These are phyloP conservation scores for Luperina testacea DNA, from an alignment of 2,888 invertebrate species.

Conservation along the genomic window DNA sequence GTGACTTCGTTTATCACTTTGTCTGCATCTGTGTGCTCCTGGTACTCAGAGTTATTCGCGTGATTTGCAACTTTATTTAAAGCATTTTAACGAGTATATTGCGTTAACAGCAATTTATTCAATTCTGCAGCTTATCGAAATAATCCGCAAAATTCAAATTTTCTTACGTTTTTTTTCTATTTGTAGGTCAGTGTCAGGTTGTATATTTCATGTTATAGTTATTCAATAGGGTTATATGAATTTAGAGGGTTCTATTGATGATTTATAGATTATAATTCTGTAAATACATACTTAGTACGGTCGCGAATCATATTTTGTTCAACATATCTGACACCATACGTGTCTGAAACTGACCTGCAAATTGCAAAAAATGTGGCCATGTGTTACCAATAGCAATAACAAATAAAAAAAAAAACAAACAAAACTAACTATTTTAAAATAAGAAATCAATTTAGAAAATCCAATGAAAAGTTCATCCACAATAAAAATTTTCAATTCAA, in stretches of 20 bases:
- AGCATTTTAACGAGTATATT: neutral
- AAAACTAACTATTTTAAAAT: too few species aligned
- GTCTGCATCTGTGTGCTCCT: slow-evolving; percentile 11
- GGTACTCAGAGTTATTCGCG: slow-evolving; percentile 10
- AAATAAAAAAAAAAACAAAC: neutral
- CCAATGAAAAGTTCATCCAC: too few species aligned
- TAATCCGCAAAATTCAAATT: neutral
- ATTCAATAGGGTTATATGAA: neutral
- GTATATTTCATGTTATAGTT: neutral
- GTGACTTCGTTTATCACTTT: slow-evolving; percentile 36
- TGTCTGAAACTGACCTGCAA: too few species aligned
- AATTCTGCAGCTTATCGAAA: neutral
- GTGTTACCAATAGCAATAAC: neutral
- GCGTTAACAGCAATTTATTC: too few species aligned
- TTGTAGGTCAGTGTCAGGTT: neutral
- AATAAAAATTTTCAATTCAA: neutral
- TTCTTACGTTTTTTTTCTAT: neutral
- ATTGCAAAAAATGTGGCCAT: too few species aligned
- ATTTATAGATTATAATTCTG: neutral
- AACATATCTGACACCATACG: too few species aligned
- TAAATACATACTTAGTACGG: too few species aligned
- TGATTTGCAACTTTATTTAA: neutral
- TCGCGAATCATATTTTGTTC: too few species aligned
- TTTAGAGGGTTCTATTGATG: neutral
- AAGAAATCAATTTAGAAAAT: too few species aligned